A percentile compares a stretch with the other conserved stretches of the same genome.
Conservation (phyloP, 2,797 vertebrate species). For the Staurois parvus region DNA sequence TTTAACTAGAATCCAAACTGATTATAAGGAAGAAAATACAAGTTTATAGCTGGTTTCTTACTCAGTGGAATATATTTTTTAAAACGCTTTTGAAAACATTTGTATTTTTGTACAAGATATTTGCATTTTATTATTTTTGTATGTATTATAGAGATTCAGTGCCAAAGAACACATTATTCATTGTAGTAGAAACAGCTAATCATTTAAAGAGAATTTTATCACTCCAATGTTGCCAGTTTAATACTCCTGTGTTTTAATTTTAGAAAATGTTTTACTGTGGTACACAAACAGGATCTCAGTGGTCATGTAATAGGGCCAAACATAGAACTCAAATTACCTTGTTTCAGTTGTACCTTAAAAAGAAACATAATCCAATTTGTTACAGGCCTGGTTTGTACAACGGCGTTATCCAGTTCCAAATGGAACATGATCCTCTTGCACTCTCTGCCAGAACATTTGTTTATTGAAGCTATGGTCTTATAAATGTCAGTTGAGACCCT, state of each 20-base stretch:
- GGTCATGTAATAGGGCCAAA: slow-evolving; percentile 14
- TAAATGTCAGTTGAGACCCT: slow-evolving; percentile 9
- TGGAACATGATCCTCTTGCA: neutral
- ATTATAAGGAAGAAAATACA: slow-evolving; percentile 76
- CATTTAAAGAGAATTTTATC: slow-evolving; percentile 42
- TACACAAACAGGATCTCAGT: slow-evolving; percentile 16
- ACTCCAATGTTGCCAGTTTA: slow-evolving; percentile 66
- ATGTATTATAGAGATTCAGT: slow-evolving; percentile 75
- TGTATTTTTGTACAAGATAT: slow-evolving; percentile 86
- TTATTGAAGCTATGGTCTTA: slow-evolving; percentile 43
- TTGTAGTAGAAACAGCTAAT: slow-evolving; percentile 41
- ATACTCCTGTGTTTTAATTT: slow-evolving; percentile 68
- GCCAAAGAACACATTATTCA: slow-evolving; percentile 76
- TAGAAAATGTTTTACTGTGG: slow-evolving; percentile 56
- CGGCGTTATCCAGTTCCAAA: neutral
- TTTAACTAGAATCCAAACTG: slow-evolving; percentile 75
- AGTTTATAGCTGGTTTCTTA: slow-evolving; percentile 79
- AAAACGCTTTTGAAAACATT: slow-evolving; percentile 81
- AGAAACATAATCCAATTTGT: slow-evolving; percentile 4
- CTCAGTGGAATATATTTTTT: slow-evolving; percentile 82
- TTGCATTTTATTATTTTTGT: slow-evolving; percentile 77
- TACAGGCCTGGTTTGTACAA: slow-evolving; percentile 8
- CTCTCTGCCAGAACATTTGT: slow-evolving; percentile 30
- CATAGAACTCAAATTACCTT: neutral
- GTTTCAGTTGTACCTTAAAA: slow-evolving; percentile 7